phyloP scores from a whole-genome alignment of 92 coral and sea anemone genomes.

The Plumapathes pennacea region DNA sequence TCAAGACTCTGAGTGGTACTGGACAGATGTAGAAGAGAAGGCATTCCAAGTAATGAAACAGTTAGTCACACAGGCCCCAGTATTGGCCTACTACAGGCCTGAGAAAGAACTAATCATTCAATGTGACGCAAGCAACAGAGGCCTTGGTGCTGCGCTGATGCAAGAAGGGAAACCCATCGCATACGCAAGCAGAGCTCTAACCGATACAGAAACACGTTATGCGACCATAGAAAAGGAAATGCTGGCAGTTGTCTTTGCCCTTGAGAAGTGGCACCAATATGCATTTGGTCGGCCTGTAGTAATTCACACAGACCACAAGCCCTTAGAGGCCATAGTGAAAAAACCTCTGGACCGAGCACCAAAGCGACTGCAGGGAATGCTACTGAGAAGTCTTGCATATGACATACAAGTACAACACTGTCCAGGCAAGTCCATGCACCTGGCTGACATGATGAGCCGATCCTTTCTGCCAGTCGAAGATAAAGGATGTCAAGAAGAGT shows the following conservation, averaged over 20 bases:
- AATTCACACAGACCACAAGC: conserved; percentile 22
- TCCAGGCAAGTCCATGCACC: conserved; percentile 11
- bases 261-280: conserved; percentile 26
- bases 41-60: conserved; percentile 3
- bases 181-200: conserved; percentile 10
- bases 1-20: conserved; percentile 2
- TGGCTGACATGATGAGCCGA: conserved; percentile 16
- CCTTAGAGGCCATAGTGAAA: conserved; percentile 15
- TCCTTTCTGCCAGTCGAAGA: conserved; percentile 4
- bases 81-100: conserved; percentile 7
- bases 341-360: conserved; percentile 23
- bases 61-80: conserved; percentile 5
- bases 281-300: conserved; percentile 11
- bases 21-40: background rate
- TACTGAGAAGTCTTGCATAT: conserved; percentile 6
- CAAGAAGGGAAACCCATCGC: conserved; percentile 18
- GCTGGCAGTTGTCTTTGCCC: conserved; percentile 19
- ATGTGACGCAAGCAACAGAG: conserved; percentile 13
- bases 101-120: conserved; percentile 1
- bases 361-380: conserved; percentile 30
- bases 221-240: conserved; percentile 18
- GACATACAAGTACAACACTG: conserved; percentile 15
- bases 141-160: conserved; percentile 15
- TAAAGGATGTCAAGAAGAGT: conserved; percentile 2
- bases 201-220: conserved; percentile 4